These are phyloP conservation scores for Cotesia typhae DNA, from an alignment of 1,140 invertebrate species.

Conservation along the genomic window DNA sequence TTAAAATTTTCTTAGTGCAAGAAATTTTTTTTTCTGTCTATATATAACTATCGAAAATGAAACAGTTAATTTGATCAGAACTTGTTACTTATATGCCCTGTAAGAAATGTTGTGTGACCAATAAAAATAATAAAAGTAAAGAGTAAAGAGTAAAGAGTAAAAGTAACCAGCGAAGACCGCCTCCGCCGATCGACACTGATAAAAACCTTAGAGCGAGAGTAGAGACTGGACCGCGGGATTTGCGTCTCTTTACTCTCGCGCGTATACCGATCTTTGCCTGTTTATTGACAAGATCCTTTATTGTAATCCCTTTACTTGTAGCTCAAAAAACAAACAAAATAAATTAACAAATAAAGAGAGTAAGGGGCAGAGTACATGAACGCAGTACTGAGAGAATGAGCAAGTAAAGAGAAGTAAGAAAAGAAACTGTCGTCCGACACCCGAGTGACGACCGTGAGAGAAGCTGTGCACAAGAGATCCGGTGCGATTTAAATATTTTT, in stretches of 20 bases:
- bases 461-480: slow-evolving; percentile 21
- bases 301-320: slow-evolving; percentile 29
- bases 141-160: too few relatives aligned
- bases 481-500: slow-evolving; percentile 31
- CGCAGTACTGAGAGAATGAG: background rate
- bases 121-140: too few relatives aligned
- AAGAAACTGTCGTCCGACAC: slow-evolving; percentile 24
- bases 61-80: too few relatives aligned
- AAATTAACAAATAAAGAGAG: slow-evolving; percentile 13
- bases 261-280: slow-evolving; percentile 5
- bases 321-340: background rate
- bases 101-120: too few relatives aligned
- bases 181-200: slow-evolving; percentile 59
- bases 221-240: slow-evolving; percentile 44
- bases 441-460: slow-evolving; percentile 37
- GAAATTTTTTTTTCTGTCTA: too few relatives aligned
- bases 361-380: background rate
- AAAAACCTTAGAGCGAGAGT: slow-evolving; percentile 31
- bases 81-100: too few relatives aligned
- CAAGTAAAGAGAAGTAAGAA: slow-evolving; percentile 7
- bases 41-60: too few relatives aligned
- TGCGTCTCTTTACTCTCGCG: slow-evolving; percentile 43
- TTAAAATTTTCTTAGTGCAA: too few relatives aligned
- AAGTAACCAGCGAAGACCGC: slow-evolving; percentile 18
- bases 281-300: slow-evolving; percentile 29